phyloP scores from a whole-genome alignment of 1,140 invertebrate genomes.

The Spodoptera frugiperda region DNA sequence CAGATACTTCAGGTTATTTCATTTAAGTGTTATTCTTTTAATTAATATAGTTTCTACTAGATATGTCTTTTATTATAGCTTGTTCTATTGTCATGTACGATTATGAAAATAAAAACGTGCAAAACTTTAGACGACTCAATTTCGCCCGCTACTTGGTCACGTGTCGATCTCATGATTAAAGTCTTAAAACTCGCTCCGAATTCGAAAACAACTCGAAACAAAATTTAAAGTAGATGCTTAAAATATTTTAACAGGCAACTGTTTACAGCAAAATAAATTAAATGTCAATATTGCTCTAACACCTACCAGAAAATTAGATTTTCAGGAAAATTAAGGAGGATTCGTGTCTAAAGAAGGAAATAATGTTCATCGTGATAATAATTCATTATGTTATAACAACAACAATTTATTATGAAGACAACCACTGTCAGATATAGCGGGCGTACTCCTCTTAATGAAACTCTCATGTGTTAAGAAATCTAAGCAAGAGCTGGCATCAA shows the following conservation, averaged over 20 bases:
- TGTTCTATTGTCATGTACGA: not conserved
- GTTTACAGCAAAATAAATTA: not conserved
- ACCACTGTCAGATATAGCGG: conserved; percentile 12
- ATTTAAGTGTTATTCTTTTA: too few relatives aligned
- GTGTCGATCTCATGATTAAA: too few relatives aligned
- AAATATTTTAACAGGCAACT: not conserved
- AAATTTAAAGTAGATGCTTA: too few relatives aligned
- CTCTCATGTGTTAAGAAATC: conserved; percentile 45
- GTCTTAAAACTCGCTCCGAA: too few relatives aligned
- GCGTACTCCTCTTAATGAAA: conserved; percentile 37
- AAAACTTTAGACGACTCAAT: too few relatives aligned
- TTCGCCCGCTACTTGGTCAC: too few relatives aligned
- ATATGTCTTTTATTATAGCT: too few relatives aligned
- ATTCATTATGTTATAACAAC: conserved; percentile 25
- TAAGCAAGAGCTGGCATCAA: conserved; percentile 31
- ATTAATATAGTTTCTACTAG: too few relatives aligned
- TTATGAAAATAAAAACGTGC: not conserved
- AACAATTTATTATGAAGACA: conserved; percentile 36
- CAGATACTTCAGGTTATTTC: too few relatives aligned
- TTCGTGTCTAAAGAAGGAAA: conserved; percentile 1
- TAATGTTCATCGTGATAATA: conserved; percentile 6
- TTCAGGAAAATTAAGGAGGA: not conserved
- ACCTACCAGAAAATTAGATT: not conserved
- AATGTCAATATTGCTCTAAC: not conserved
- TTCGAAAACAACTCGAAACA: too few relatives aligned